These are phyloP conservation scores for Anguilla pacifica DNA, from an alignment of 2,797 vertebrate species.

Conservation along the genomic window DNA sequence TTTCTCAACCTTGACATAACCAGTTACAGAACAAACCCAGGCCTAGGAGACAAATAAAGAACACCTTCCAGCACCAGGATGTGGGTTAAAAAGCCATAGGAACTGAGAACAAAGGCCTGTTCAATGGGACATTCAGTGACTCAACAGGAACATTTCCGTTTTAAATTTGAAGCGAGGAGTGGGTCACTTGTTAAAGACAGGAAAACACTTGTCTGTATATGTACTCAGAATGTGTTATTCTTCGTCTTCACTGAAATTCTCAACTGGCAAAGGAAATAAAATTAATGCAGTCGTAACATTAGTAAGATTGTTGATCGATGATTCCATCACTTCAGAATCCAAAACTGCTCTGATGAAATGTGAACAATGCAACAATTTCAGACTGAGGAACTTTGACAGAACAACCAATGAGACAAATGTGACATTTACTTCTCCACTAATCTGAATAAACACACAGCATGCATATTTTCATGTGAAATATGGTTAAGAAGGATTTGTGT, in stretches of 20 bases:
- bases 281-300: background rate
- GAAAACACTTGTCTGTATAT: background rate
- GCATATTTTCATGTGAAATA: background rate
- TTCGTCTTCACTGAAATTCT: background rate
- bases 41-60: background rate
- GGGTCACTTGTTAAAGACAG: background rate
- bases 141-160: slow-evolving; percentile 48
- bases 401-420: background rate
- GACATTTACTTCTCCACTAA: background rate
- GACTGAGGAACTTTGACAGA: background rate
- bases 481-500: background rate
- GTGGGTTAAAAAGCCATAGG: slow-evolving; percentile 58
- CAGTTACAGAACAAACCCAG: background rate
- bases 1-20: slow-evolving; percentile 41
- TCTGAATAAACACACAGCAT: background rate
- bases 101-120: slow-evolving; percentile 64
- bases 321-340: background rate
- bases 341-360: background rate
- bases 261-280: background rate
- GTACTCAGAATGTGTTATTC: background rate
- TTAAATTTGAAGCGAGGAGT: slow-evolving; percentile 33
- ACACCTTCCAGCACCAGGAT: slow-evolving; percentile 58
- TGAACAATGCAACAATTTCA: background rate
- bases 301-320: background rate
- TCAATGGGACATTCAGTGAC: slow-evolving; percentile 57